Evolutionary conservation across 2,113 vertebrate genomes (phyloP), one percentile per base, ranked within the genome.

Genomic region (Pachyramphus minor): DNA sequence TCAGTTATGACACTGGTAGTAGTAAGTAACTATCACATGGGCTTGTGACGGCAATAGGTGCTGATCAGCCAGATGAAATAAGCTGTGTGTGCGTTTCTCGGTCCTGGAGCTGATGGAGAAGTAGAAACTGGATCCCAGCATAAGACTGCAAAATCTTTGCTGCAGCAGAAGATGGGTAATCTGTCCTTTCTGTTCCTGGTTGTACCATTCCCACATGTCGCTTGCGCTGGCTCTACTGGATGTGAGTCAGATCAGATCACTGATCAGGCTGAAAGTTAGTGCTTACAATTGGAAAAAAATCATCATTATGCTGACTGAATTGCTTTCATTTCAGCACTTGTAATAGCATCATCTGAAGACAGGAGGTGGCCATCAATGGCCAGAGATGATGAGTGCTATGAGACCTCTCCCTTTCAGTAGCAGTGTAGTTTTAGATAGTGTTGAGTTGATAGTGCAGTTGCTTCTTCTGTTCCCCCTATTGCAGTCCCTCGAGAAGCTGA

Each of bases 121-220:
- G 39, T n/a, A 77, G 86, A 63, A 90, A 33, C 45, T 50, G 44
- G 31, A 49, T 85, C 31, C 28, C 41, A 42, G 53, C 1, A 1
- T n/a, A 66, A 56, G 24, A 11, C 53, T 76, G 37, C 10, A 31
- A 83, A 75, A 17, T 39, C 44, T 19, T 68, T 39, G 9, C n/a
- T 73, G 41, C 12, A 47, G 33, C 9, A 6, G 2, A 30, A 88
- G 59, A 7, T 62, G 45, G 9, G 22, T 25, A 69, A n/a, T 66
- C 24, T 5, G 8, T 31, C 60, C 33, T 87, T 75, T 90, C 9
- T 25, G 41, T 41, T 79, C 41, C 2, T 67, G 14, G 11, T 81
- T 59, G 28, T 18, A n/a, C 9, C 42, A 37, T 49, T 35, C 25
- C 37, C 11, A 2, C 0, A 0, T 0, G 2, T 33, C 7, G 1